Evolutionary conservation across 2,888 invertebrate species (phyloP), one percentile per base, ranked within the genome.

Genomic region (Argyresthia albistria): DNA sequence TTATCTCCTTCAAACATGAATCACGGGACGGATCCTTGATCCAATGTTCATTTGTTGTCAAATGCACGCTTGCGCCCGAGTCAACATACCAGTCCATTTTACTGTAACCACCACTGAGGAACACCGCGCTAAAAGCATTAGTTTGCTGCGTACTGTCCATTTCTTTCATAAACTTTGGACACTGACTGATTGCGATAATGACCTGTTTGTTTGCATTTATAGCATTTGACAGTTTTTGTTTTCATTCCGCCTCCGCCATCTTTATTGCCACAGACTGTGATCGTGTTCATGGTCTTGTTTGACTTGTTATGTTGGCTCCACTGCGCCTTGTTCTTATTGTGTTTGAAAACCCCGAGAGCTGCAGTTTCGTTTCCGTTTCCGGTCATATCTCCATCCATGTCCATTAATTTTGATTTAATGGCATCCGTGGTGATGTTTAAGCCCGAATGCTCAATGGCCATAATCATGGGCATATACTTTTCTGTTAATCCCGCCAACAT

Each of bases 91-190:
- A 52, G n/a, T 39, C 39, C 10, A 11, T 35, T 48, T 50, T 58
- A 4, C 10, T 47, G 9, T 53, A 60, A 4, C 35, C 42, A 3
- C 57, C 54, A 51, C 8, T 58, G 7, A 60, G 39, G 25, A 60
- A 60, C 8, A 58, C 57, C 0, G 56, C 57, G 50, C 39, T 54
- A 46, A 57, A 57, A 10, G 55, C 56, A 53, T 56, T 58, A 14
- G 57, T 43, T 51, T 35, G 9, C 14, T 45, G 11, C 25, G 2
- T 25, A 2, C 3, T 25, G 6, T 25, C 25, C 39, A n/a, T 39
- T 35, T 48, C 51, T 57, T 7, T n/a, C 39, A 8, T 53, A 59
- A 2, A 37, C 11, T 35, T 46, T 52, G 43, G 4, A 55, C 55
- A 52, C 9, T 58, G n/a, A n/a, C n/a, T n/a, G 8, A 60, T 42